These are phyloP conservation scores for Drosophila virilis DNA, from an alignment of 1,140 invertebrate genomes.

Conservation along the genomic window DNA sequence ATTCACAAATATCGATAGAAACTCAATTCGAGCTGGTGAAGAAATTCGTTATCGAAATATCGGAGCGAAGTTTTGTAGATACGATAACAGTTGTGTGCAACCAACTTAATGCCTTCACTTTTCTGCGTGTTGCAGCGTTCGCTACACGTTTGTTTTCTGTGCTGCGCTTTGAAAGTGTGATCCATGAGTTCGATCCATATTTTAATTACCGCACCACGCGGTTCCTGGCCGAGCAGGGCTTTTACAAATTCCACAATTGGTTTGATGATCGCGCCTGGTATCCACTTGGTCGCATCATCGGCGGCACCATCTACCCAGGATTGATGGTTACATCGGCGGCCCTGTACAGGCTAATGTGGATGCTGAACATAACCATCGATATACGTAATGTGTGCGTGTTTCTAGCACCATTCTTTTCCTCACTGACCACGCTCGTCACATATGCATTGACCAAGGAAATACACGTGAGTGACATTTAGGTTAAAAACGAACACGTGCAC, in stretches of 20 bases:
- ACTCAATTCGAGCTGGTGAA: background rate
- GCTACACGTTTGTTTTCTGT: slow-evolving; percentile 97
- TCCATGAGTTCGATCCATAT: slow-evolving; percentile 99
- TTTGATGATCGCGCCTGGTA: slow-evolving; percentile 99
- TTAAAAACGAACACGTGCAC: slow-evolving; percentile 37
- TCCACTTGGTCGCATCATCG: slow-evolving; percentile 98
- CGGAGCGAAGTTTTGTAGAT: background rate
- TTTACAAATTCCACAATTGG: slow-evolving; percentile 99
- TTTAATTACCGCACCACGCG: slow-evolving; percentile 99
- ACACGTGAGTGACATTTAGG: slow-evolving; percentile 87
- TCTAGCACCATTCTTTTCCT: slow-evolving; percentile 98
- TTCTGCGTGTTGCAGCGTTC: slow-evolving; percentile 90
- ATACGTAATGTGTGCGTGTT: slow-evolving; percentile 99
- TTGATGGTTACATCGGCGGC: slow-evolving; percentile 98
- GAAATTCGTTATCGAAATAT: slow-evolving; percentile 9
- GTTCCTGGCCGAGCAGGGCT: slow-evolving; percentile 97
- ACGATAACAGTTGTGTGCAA: slow-evolving; percentile 7
- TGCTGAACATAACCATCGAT: slow-evolving; percentile 97
- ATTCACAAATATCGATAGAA: slow-evolving; percentile 16
- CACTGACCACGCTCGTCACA: slow-evolving; percentile 97
- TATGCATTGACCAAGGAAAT: slow-evolving; percentile 98
- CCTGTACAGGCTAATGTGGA: slow-evolving; percentile 94
- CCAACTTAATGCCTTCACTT: slow-evolving; percentile 52
- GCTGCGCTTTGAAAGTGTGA: slow-evolving; percentile 98
- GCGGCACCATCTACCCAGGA: slow-evolving; percentile 98